These are phyloP conservation scores for Typhlichthys eigenmanni DNA, from an alignment of 2,797 vertebrate genomes.

Conservation along the genomic window DNA sequence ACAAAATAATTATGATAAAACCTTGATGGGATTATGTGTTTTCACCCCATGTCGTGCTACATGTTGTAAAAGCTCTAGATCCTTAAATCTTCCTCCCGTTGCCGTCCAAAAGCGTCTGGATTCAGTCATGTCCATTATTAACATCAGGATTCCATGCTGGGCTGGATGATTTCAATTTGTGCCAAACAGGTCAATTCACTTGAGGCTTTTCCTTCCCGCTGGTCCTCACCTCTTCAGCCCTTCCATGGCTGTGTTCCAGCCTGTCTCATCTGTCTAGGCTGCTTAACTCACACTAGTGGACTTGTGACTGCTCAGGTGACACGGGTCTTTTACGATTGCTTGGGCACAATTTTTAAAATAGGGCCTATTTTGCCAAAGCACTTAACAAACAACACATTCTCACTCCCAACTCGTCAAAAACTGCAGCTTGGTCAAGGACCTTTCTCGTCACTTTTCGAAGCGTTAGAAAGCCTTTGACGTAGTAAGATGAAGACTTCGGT, in stretches of 20 bases:
- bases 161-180: constrained; percentile 34
- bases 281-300: constrained; percentile 28
- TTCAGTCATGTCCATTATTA: constrained; percentile 12
- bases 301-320: neutral
- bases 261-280: constrained; percentile 49
- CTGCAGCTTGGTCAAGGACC: no score
- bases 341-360: no score
- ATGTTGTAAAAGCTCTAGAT: neutral
- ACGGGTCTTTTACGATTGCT: no score
- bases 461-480: no score
- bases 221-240: constrained; percentile 43
- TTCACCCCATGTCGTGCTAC: neutral
- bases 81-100: constrained; percentile 14
- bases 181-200: constrained; percentile 53
- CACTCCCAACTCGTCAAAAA: no score
- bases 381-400: no score
- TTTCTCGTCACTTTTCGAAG: no score
- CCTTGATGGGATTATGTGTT: no score
- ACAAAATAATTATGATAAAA: neutral
- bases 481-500: no score
- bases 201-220: constrained; percentile 36
- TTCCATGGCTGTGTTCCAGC: constrained; percentile 46
- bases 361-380: no score
- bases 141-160: constrained; percentile 37
- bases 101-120: constrained; percentile 3